A percentile compares a stretch with the other conserved stretches of the same genome.
These are phyloP conservation scores for Pristionchus entomophagus DNA, from an alignment of 2,888 invertebrate genomes.

Conservation along the genomic window DNA sequence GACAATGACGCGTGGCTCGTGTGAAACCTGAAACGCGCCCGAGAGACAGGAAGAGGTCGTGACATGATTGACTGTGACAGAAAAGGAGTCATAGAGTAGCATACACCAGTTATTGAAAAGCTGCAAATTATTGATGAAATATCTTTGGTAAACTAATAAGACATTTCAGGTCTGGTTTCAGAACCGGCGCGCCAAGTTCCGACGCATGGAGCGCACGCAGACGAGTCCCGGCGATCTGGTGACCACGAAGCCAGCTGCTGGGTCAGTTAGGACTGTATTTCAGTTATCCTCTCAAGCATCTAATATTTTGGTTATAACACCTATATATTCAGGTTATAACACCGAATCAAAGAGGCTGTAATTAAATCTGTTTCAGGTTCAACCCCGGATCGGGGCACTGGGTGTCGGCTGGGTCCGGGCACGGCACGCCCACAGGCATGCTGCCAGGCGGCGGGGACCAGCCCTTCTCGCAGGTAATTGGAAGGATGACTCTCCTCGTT, in stretches of 20 bases:
- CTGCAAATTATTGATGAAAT: not conserved
- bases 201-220: constrained; percentile 84
- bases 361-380: too few relatives aligned
- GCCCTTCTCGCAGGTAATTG: not conserved
- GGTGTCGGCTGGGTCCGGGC: not conserved
- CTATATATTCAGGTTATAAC: too few relatives aligned
- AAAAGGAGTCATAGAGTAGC: not conserved
- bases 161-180: constrained; percentile 91
- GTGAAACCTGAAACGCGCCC: constrained; percentile 13
- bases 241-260: not conserved
- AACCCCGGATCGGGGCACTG: not conserved
- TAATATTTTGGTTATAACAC: too few relatives aligned
- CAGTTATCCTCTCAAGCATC: too few relatives aligned
- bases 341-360: too few relatives aligned
- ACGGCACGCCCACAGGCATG: constrained; percentile 10
- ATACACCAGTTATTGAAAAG: not conserved
- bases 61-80: not conserved
- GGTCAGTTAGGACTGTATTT: too few relatives aligned
- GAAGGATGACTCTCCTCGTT: not conserved
- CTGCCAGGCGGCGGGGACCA: not conserved
- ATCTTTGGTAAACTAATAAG: too few relatives aligned
- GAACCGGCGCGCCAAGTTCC: constrained; percentile 88
- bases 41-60: constrained; percentile 1
- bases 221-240: constrained; percentile 29
- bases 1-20: not conserved